Evolutionary conservation across 2,113 vertebrate genomes (phyloP), one percentile per base, ranked within the genome.

Genomic region (Climacteris rufus): DNA sequence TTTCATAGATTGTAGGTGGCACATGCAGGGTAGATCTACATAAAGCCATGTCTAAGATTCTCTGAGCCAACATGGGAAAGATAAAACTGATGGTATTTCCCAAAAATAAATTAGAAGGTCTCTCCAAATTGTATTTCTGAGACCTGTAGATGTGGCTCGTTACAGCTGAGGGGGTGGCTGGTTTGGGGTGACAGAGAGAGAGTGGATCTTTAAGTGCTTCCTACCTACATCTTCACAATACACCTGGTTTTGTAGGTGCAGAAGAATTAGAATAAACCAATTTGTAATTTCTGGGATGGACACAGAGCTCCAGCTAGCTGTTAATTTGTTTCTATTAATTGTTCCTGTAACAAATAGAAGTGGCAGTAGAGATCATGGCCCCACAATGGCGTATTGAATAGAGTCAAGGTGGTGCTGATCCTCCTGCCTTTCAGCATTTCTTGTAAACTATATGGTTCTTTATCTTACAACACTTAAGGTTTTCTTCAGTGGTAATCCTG

Each of bases 381-480:
- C 7, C 9, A 4, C 30, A 37, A 20, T 0, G 2, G 22, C 25
- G 10, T 25, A 13, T 6, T 31, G 47, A 56, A 21, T n/a, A 18
- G 19, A 68, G 24, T 60, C 7, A 28, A 75, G 45, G 14, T 8
- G 31, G 40, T 13, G 49, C 31, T 27, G n/a, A 16, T 59, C 33
- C 21, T 76, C 18, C 30, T n/a, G 42, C 40, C 35, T 44, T 66
- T 70, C 31, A 44, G 28, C 3, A 2, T 54, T 85, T 90, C 27
- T 35, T 24, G 21, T 22, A 16, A 56, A 3, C 37, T 21, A 0
- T 12, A 2, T 6, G 16, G 30, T 13, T 22, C 23, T 44, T 63
- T 37, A 21, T 53, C 39, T 52, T 64, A 1, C 3, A 72, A 11
- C 27, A 25, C 59, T 31, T 44, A 13, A 7, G 4, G 5, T 40